Percentiles rank a stretch among this genome's conserved stretches.
Evolutionary conservation across 1,140 invertebrate species (phyloP).

Genomic region (Drosophila pruinosa): DNA sequence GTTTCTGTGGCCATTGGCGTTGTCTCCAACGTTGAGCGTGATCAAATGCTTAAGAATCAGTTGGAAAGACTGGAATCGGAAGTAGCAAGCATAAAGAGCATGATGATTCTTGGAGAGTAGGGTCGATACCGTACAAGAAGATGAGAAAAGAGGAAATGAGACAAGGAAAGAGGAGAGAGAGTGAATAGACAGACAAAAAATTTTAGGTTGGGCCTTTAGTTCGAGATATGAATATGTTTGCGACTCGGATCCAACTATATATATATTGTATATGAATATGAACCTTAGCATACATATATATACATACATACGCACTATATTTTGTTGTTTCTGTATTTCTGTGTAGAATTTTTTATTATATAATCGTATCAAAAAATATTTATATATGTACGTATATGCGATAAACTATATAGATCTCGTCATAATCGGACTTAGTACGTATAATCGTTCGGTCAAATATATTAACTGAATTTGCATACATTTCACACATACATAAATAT

Average conservation of each 20-base stretch:
- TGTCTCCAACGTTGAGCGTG: conserved; percentile 83
- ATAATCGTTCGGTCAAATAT: background rate
- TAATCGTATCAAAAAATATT: conserved; percentile 7
- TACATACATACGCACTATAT: conserved; percentile 3
- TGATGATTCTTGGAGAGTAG: conserved; percentile 84
- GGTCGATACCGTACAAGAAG: no score
- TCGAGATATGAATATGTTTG: background rate
- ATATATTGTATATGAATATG: background rate
- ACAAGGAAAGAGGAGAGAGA: conserved; percentile 57
- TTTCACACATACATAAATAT: background rate
- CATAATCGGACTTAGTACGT: conserved; percentile 41
- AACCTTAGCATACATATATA: background rate
- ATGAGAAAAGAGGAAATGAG: conserved; percentile 24
- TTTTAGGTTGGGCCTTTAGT: conserved; percentile 37
- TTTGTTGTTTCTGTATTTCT: conserved; percentile 9
- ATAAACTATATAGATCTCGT: conserved; percentile 70
- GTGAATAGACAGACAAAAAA: conserved; percentile 62
- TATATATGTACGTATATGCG: conserved; percentile 17
- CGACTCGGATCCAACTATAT: no score
- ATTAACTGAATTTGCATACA: conserved; percentile 2
- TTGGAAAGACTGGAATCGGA: conserved; percentile 94
- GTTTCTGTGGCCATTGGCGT: conserved; percentile 61
- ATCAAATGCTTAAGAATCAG: conserved; percentile 89
- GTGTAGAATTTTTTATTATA: conserved; percentile 19
- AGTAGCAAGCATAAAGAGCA: conserved; percentile 93